Evolutionary conservation across 2,797 vertebrate species (phyloP).

Genomic region (Perdix hodgsoniae): DNA sequence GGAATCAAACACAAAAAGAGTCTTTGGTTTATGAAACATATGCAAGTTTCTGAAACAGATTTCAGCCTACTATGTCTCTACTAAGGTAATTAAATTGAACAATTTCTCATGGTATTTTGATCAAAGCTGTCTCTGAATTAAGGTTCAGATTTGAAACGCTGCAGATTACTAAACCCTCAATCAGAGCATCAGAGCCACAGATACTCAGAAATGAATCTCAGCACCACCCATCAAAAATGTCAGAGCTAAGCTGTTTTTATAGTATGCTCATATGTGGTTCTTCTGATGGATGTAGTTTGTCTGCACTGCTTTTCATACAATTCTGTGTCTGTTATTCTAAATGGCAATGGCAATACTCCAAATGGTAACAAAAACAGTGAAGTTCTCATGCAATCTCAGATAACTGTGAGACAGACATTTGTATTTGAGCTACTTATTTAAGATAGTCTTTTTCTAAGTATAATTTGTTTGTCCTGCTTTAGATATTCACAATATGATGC

Average conservation of each 20-base stretch:
- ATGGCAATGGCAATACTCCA: not conserved
- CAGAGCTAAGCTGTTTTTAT: not conserved
- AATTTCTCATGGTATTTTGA: not conserved
- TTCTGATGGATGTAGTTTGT: rapidly evolving
- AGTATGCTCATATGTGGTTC: not conserved
- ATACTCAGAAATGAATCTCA: not conserved
- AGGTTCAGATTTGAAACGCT: not conserved
- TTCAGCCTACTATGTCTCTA: not conserved
- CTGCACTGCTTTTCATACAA: not conserved
- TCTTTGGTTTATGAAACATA: not conserved
- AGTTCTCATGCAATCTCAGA: not conserved
- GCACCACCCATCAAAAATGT: not conserved
- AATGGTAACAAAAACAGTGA: not conserved
- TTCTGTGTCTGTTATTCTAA: not conserved
- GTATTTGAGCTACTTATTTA: not conserved
- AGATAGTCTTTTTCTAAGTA: not conserved
- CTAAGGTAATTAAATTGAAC: not conserved
- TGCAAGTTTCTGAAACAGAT: not conserved
- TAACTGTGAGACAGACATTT: not conserved
- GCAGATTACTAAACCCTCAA: not conserved
- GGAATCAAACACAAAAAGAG: not conserved
- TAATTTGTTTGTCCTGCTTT: not conserved
- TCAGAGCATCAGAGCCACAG: not conserved
- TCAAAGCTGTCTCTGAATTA: not conserved
- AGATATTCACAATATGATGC: not conserved